A percentile compares a stretch with the other conserved stretches of the same genome.
Evolutionary conservation across 2,888 invertebrate species (phyloP).

Genomic region (Stramonita haemastoma): DNA sequence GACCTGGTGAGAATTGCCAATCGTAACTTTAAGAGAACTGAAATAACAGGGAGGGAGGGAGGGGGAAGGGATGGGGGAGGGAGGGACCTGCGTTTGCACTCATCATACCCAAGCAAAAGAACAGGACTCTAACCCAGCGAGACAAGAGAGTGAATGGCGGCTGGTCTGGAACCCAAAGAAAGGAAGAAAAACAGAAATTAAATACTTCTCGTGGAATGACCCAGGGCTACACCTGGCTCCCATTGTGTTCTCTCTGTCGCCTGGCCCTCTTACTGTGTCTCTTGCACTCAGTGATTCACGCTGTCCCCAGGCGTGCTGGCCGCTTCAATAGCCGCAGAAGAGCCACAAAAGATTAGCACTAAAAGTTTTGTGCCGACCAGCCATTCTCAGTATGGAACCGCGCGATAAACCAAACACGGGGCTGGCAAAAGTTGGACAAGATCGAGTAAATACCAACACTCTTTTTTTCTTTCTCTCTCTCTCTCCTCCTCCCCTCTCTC

Average conservation of each 20-base stretch:
- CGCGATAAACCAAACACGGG: conserved; percentile 17
- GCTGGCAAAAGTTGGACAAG: not conserved
- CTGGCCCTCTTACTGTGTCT: not conserved
- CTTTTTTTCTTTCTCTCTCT: not conserved
- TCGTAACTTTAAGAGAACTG: not conserved
- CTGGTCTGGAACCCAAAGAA: conserved; percentile 10
- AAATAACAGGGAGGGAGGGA: not conserved
- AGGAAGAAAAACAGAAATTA: conserved; percentile 36
- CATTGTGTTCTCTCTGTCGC: not conserved
- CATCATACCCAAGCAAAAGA: not conserved
- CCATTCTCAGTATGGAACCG: not conserved
- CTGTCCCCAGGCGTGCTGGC: not conserved
- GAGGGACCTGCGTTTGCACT: not conserved
- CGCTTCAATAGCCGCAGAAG: conserved; percentile 1
- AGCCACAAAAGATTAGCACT: conserved; percentile 19
- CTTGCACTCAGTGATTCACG: not conserved
- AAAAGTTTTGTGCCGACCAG: not conserved
- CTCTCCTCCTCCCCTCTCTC: not conserved
- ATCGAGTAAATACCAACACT: conserved; percentile 31
- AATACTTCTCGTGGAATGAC: conserved; percentile 16
- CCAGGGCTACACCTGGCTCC: conserved; percentile 14
- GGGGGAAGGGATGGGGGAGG: not conserved
- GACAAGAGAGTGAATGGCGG: not conserved
- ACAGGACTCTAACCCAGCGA: not conserved
- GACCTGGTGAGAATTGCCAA: not conserved